Conservation (phyloP, 2,113 vertebrate genomes). For the Lathamus discolor region DNA sequence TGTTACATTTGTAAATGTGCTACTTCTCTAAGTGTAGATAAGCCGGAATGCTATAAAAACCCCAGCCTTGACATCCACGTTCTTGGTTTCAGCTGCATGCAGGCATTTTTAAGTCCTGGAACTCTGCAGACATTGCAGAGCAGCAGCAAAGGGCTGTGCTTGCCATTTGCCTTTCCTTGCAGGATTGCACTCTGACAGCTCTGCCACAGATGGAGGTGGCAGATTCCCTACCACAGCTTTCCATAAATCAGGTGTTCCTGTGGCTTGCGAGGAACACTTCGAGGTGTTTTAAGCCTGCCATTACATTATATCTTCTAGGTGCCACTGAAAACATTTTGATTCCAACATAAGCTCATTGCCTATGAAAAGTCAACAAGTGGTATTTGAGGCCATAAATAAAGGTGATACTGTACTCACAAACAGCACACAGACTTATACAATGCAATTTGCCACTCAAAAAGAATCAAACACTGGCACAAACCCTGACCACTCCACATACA, state of each 20-base stretch:
- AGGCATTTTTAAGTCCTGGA: not conserved
- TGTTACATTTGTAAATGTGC: not conserved
- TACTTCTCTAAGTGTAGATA: not conserved
- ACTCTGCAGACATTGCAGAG: not conserved
- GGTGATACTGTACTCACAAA: not conserved
- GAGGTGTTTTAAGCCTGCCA: not conserved
- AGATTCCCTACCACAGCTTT: not conserved
- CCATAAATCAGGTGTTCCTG: not conserved
- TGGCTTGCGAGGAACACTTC: not conserved
- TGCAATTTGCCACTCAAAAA: not conserved
- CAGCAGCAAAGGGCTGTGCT: not conserved
- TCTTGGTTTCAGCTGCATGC: not conserved
- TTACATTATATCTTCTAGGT: not conserved
- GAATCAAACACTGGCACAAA: not conserved
- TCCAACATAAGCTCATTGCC: not conserved
- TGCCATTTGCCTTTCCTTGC: not conserved
- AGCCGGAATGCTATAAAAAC: not conserved
- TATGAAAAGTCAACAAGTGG: not conserved
- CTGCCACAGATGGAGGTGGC: not conserved
- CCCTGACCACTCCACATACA: not conserved
- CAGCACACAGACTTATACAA: not conserved
- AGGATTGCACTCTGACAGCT: not conserved
- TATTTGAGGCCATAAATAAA: not conserved
- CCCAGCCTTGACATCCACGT: not conserved
- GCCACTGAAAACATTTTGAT: not conserved